These are phyloP conservation scores for Hemicentrotus pulcherrimus DNA, from an alignment of 35 echinoderm and acorn worm species.

Conservation along the genomic window DNA sequence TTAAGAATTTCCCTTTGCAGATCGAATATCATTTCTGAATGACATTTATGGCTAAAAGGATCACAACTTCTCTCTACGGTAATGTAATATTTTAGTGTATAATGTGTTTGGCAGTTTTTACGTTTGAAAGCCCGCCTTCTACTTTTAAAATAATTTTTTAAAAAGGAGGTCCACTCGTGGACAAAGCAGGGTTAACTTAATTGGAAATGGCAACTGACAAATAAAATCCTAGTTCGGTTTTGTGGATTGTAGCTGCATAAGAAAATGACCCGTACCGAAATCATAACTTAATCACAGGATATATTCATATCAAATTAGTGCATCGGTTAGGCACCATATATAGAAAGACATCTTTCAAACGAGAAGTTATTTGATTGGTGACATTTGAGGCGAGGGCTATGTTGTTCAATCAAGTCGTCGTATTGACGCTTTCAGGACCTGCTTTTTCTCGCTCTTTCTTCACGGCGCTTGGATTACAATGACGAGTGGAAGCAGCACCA, in stretches of 20 bases:
- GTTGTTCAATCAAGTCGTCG: slow-evolving; percentile 16
- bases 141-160: neutral
- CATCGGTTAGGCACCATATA: neutral
- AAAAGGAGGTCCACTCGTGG: neutral
- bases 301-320: neutral
- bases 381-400: neutral
- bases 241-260: neutral
- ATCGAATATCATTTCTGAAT: neutral
- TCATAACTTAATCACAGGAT: slow-evolving; percentile 1
- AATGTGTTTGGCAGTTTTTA: neutral
- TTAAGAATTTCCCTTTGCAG: neutral
- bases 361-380: neutral
- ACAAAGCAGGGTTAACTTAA: neutral
- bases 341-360: neutral
- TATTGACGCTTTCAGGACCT: neutral
- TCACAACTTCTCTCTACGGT: neutral
- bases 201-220: neutral
- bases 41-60: neutral
- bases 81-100: neutral
- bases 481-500: neutral
- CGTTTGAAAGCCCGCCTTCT: neutral
- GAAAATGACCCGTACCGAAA: neutral
- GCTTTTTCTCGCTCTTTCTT: neutral
- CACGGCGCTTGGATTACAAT: neutral
- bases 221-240: slow-evolving; percentile 12